Evolutionary conservation across 2,888 invertebrate species (phyloP), one percentile per base, ranked within the genome.

Genomic region (Sesia bembeciformis): DNA sequence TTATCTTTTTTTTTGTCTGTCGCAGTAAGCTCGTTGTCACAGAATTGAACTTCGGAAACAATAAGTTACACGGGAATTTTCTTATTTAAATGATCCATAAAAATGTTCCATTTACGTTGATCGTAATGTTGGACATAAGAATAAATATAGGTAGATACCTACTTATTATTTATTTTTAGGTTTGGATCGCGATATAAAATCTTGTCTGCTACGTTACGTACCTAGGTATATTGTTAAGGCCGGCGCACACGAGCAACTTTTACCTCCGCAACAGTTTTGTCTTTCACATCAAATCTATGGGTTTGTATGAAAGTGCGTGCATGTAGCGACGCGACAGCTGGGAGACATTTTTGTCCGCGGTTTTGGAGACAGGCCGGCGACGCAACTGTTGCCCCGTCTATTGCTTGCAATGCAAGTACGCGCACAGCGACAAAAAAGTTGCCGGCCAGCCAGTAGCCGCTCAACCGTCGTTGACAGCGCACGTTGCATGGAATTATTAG

Each of bases 201-300:
- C 23, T 23, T 23, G 23, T 23, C 2, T 23, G 23, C 23, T 23
- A 23, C n/a, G 43, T 43, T n/a, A 43, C n/a, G 43, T 43, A 46
- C 46, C 46, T 46, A 41, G 55, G 60, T 59, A 59, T 62, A 60
- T 55, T 55, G 40, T 55, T 41, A 40, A 7, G 42, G 5, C 41
- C 7, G 7, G 41, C 41, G 41, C 41, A 3, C 41, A 41, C 5
- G 41, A 41, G 41, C 41, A 41, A 41, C 41, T 41, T 41, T 41
- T 41, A 3, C 67, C 57, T 41, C 41, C 41, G 41, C 3, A 41
- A 41, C 41, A 5, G 7, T 6, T 23, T 41, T 41, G 7, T 41
- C 41, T 41, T 7, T 41, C 41, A 41, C 41, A 41, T 41, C 41
- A 43, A 43, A 6, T 5, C 43, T 43, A 43, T 6, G 43, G 6